phyloP scores from a whole-genome alignment of 2,888 invertebrate genomes.

The Epinotia nisella region DNA sequence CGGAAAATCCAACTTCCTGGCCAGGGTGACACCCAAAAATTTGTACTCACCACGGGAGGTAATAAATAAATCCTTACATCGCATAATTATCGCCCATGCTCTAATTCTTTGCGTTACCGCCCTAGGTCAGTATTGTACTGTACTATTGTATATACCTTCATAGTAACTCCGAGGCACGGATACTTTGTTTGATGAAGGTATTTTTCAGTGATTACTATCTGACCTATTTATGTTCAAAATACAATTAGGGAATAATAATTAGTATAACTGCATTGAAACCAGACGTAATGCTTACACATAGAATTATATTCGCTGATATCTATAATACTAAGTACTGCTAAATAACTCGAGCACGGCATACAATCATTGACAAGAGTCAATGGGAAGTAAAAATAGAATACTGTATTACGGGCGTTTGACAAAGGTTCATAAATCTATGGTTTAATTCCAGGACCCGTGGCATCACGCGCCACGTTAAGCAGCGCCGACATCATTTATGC shows the following conservation, averaged over 20 bases:
- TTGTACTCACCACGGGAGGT: too few relatives aligned
- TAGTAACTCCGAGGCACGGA: too few relatives aligned
- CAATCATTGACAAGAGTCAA: constrained; percentile 49
- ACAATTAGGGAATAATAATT: neutral
- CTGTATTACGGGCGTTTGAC: neutral
- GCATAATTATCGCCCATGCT: too few relatives aligned
- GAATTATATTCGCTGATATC: constrained; percentile 63
- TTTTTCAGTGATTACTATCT: too few relatives aligned
- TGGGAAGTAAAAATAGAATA: constrained; percentile 3
- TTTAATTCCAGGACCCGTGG: neutral
- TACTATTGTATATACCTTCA: too few relatives aligned
- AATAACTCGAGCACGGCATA: constrained; percentile 59
- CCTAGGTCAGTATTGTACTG: too few relatives aligned
- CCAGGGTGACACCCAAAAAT: too few relatives aligned
- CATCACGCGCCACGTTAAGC: neutral
- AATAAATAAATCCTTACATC: too few relatives aligned
- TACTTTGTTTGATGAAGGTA: too few relatives aligned
- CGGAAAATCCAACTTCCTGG: too few relatives aligned
- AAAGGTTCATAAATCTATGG: neutral
- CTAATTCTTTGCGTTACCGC: too few relatives aligned
- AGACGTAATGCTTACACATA: constrained; percentile 63
- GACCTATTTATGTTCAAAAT: too few relatives aligned
- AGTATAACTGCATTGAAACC: constrained; percentile 33
- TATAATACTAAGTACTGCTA: constrained; percentile 56
- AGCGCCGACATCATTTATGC: neutral